Conservation (phyloP, 2,888 invertebrate species). For the Orchestes rusci region DNA sequence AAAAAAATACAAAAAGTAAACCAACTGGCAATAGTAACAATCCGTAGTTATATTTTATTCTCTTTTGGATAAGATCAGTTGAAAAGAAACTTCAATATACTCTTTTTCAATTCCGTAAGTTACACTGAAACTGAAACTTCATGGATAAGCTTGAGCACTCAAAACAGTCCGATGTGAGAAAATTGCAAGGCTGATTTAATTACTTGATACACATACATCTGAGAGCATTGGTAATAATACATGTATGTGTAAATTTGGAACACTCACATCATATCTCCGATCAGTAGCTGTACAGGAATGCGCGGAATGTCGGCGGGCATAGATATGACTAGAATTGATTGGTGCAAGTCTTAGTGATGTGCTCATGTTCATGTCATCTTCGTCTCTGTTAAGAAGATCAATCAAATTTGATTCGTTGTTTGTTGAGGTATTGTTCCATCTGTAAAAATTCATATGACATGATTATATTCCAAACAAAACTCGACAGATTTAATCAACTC, state of each 20-base stretch:
- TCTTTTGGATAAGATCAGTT: neutral
- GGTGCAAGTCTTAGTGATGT: constrained; percentile 39
- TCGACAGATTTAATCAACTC: no score
- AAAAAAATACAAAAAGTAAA: no score
- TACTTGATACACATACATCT: no score
- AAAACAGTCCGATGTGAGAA: no score
- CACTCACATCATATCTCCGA: neutral
- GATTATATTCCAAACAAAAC: no score
- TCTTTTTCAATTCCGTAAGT: neutral
- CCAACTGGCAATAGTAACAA: neutral
- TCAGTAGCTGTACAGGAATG: constrained; percentile 38
- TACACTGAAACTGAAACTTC: no score
- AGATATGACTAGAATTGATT: constrained; percentile 39
- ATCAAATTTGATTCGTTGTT: constrained; percentile 34
- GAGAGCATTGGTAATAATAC: no score
- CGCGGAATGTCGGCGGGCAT: constrained; percentile 42
- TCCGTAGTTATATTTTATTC: neutral
- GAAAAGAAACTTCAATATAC: neutral
- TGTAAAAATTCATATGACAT: no score
- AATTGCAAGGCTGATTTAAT: neutral
- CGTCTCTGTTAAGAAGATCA: constrained; percentile 37
- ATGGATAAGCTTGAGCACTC: no score
- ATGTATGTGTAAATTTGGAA: no score
- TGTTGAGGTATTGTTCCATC: constrained; percentile 40
- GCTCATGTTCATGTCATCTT: constrained; percentile 32